Evolutionary conservation across 2,797 vertebrate species (phyloP), one percentile per base, ranked within the genome.

Genomic region (Trachops cirrhosus): DNA sequence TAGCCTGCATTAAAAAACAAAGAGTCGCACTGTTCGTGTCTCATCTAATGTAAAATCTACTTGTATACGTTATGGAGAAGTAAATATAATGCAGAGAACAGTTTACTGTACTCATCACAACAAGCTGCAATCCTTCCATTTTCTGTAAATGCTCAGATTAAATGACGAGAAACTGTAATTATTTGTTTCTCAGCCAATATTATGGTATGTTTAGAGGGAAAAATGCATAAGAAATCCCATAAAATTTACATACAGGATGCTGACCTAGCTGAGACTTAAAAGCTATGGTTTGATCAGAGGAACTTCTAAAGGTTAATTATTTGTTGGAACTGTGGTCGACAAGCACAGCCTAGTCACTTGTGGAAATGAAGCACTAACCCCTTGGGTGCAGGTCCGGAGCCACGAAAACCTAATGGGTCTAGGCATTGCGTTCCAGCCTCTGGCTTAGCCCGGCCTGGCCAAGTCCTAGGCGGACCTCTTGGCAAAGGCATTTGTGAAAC

Each of bases 41-140:
- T 89, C 39, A 90, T 84, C 94, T 96, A 84, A 92, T 92, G 89
- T 75, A 86, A 93, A 91, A 77, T 44, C 67, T 50, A 71, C 6
- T 74, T 87, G 59, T 67, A 37, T 86, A 70, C 74, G 18, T 87
- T 46, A 83, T 37, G 6, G 19, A 85, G 32, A 79, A 86, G 16
- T 91, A 91, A 91, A 78, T 64, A 70, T 44, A 93, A 44, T 26
- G 24, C 6, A 80, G n/a, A 91, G 37, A 86, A 80, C 19, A 41
- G 18, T 73, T 84, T 15, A 52, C 32, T 46, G 5, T 67, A 62
- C 78, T 89, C 68, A 26, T 90, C 15, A 34, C 24, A 90, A 46
- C 21, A 94, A 73, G 8, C 74, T 83, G 85, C 86, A 92, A 57
- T 86, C 39, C 9, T 64, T 95, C 78, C 41, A 12, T 75, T 89